Evolutionary conservation across 1,140 invertebrate genomes (phyloP).

Genomic region (Leptopilina boulardi): DNA sequence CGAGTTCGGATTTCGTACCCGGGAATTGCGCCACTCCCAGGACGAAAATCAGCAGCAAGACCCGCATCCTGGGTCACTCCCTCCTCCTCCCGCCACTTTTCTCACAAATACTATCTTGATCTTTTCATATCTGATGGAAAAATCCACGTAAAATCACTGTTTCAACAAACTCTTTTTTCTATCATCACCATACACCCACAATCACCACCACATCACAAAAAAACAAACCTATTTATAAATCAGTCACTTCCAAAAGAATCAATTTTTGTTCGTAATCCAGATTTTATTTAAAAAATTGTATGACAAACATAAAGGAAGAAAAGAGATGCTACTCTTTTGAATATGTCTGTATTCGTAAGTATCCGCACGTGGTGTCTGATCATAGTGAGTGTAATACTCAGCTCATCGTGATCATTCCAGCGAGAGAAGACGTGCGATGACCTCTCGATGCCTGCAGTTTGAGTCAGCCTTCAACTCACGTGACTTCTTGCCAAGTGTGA

Average conservation of each 20-base stretch:
- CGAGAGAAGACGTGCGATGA: constrained; percentile 27
- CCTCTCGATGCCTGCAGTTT: constrained; percentile 31
- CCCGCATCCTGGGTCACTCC: constrained; percentile 68
- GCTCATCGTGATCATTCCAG: constrained; percentile 31
- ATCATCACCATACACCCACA: constrained; percentile 16
- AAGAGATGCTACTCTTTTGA: background rate
- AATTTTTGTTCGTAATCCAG: too few species aligned
- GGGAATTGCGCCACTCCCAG: constrained; percentile 64
- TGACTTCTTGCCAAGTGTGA: background rate
- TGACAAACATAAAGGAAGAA: background rate
- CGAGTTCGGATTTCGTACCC: constrained; percentile 78
- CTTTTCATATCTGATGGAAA: constrained; percentile 63
- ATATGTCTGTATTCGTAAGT: background rate
- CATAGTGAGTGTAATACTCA: constrained; percentile 26
- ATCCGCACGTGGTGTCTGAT: constrained; percentile 19
- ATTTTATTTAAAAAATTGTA: too few species aligned
- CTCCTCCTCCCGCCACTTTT: constrained; percentile 53
- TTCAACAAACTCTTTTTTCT: background rate
- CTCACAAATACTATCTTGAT: constrained; percentile 65
- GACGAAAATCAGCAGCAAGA: constrained; percentile 67
- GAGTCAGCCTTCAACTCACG: background rate
- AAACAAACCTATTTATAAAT: background rate
- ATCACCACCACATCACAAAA: constrained; percentile 38
- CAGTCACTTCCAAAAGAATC: background rate
- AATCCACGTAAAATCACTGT: constrained; percentile 39